Evolutionary conservation across 2,113 vertebrate genomes (phyloP), one percentile per base, ranked within the genome.

Genomic region (Laterallus jamaicensis): DNA sequence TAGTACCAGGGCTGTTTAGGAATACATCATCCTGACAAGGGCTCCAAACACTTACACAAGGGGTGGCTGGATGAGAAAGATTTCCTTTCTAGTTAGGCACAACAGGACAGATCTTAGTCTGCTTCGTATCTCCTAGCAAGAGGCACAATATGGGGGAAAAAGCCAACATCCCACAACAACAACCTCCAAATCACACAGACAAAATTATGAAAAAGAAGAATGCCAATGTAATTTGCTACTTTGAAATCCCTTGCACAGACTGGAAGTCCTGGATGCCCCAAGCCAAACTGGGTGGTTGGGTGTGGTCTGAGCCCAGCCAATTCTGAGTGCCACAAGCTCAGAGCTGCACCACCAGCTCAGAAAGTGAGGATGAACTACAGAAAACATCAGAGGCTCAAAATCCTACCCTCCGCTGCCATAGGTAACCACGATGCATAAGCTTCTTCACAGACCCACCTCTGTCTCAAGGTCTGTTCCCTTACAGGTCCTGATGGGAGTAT

Each of bases 11-110:
- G 62, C 58, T 32, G 0, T 68, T 78, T 82, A 86, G 89, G 96
- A 96, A 95, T 68, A 71, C 49, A 84, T 81, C 60, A 82, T 64
- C 82, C 68, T 19, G 1, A 92, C 88, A 82, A 89, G 74, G 86
- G 89, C 86, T 93, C 86, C 84, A 75, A 90, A 75, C 39, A 78
- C 62, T 94, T 66, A 66, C 6, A 6, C 70, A 78, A 73, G 91
- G 81, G 69, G 93, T 91, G 87, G 55, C 39, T 85, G 63, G 54
- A 71, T 59, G 47, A 94, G 64, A 92, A 94, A 86, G 28, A 84
- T 89, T 97, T 96, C 77, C 77, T 84, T 88, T 88, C 80, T 84
- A 59, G 73, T 91, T 84, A 96, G 80, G 60, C 66, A 86, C 55
- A 90, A 70, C 83, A 86, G 77, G 83, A 62, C 76, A 93, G 47